Evolutionary conservation across 2,113 vertebrate genomes (phyloP), one percentile per base, ranked within the genome.

Genomic region (Columba livia): DNA sequence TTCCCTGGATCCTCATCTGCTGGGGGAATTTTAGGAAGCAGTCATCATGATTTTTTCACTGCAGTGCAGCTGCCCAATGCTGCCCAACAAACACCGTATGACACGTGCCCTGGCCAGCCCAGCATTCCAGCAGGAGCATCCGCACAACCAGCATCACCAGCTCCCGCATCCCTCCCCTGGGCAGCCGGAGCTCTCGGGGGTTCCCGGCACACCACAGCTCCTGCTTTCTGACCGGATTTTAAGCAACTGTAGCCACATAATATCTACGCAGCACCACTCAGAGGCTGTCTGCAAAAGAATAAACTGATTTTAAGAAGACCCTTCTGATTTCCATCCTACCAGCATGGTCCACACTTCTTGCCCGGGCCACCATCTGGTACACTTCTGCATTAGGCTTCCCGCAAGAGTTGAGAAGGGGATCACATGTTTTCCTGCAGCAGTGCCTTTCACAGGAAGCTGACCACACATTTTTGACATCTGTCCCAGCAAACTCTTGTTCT

Each of bases 151-250:
- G 34, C 34, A 20, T 15, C 3, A 20, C 5, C 21, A 38, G 34
- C 34, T 15, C 20, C 3, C 14, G 38, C n/a, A 11, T 15, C 26
- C 6, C 34, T 5, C 29, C 11, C 11, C 12, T 15, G 1, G n/a
- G 25, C 1, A 11, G 50, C 4, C 31, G 42, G 36, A 75, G 61
- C 61, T 21, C 10, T 54, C 15, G 24, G 54, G 48, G 42, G 56
- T 80, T 53, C 69, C n/a, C 4, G 70, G 26, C 32, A 6, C 32
- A 6, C 12, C 58, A 9, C 67, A 57, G 50, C 78, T 80, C 51
- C 58, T 32, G 44, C 64, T 34, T 26, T 40, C 34, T 51, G 24
- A 40, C 10, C 31, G 16, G 34, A 24, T 19, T 57, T 42, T 8
- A n/a, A 48, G 25, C 32, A 42, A 13, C 50, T 40, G 36, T 20